A percentile compares a stretch with the other conserved stretches of the same genome.
Evolutionary conservation across 1,140 invertebrate genomes (phyloP).

Genomic region (Lethocerus indicus): DNA sequence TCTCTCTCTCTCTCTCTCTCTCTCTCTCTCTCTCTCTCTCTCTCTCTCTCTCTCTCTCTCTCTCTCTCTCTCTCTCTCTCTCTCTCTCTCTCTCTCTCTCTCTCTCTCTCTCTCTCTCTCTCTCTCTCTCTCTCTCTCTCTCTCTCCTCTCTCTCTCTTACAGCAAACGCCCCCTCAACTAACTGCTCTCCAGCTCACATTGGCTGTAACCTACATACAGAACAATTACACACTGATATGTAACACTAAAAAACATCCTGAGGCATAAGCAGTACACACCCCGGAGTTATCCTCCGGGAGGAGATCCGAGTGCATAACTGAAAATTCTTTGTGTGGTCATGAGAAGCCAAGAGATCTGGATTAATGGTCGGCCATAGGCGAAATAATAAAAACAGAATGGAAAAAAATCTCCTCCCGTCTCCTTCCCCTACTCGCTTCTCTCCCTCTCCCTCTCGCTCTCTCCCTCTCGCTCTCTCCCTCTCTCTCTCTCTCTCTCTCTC

Average conservation of each 20-base stretch:
- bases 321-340: too few relatives aligned
- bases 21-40: constrained; percentile 2
- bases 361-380: too few relatives aligned
- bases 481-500: neutral
- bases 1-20: constrained; percentile 9
- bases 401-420: too few relatives aligned
- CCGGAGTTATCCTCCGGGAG: too few relatives aligned
- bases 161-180: neutral
- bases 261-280: too few relatives aligned
- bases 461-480: neutral
- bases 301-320: too few relatives aligned
- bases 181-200: neutral
- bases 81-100: neutral
- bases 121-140: neutral
- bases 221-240: too few relatives aligned
- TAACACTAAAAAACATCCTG: too few relatives aligned
- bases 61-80: constrained; percentile 2
- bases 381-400: too few relatives aligned
- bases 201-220: too few relatives aligned
- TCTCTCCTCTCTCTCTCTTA: neutral
- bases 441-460: constrained; percentile 1
- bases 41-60: constrained; percentile 9
- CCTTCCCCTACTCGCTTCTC: neutral
- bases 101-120: constrained; percentile 1
- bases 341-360: too few relatives aligned